Conservation (phyloP, 1,140 invertebrate species). For the Lordiphosa clarofinis region DNA sequence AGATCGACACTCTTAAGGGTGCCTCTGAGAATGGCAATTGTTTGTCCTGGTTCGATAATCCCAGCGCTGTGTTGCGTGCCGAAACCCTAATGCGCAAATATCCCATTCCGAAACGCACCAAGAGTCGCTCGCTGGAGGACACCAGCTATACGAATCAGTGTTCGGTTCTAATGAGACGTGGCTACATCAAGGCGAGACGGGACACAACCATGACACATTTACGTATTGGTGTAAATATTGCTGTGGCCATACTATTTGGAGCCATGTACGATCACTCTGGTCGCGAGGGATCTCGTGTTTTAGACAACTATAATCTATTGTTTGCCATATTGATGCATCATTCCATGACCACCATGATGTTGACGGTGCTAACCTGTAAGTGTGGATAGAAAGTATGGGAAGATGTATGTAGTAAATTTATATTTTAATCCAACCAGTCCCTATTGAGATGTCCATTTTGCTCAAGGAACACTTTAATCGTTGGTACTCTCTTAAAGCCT, state of each 20-base stretch:
- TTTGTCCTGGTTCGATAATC: constrained; percentile 85
- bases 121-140: constrained; percentile 82
- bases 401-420: background rate
- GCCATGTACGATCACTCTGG: constrained; percentile 86
- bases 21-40: constrained; percentile 87
- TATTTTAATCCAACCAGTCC: constrained; percentile 81
- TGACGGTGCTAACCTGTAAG: constrained; percentile 87
- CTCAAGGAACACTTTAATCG: constrained; percentile 96
- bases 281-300: constrained; percentile 85
- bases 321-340: constrained; percentile 91
- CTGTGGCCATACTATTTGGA: constrained; percentile 87
- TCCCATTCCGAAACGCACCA: constrained; percentile 80
- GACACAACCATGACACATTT: constrained; percentile 95
- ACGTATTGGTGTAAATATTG: constrained; percentile 86
- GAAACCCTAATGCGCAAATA: constrained; percentile 82
- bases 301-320: constrained; percentile 90
- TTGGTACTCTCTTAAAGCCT: constrained; percentile 97
- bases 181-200: constrained; percentile 86
- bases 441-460: constrained; percentile 93
- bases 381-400: background rate
- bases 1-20: constrained; percentile 85
- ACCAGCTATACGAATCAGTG: constrained; percentile 86
- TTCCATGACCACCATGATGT: constrained; percentile 92
- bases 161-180: constrained; percentile 85
- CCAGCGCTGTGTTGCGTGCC: constrained; percentile 80